Conservation (phyloP, 1,140 invertebrate species). For the Monochamus saltuarius region DNA sequence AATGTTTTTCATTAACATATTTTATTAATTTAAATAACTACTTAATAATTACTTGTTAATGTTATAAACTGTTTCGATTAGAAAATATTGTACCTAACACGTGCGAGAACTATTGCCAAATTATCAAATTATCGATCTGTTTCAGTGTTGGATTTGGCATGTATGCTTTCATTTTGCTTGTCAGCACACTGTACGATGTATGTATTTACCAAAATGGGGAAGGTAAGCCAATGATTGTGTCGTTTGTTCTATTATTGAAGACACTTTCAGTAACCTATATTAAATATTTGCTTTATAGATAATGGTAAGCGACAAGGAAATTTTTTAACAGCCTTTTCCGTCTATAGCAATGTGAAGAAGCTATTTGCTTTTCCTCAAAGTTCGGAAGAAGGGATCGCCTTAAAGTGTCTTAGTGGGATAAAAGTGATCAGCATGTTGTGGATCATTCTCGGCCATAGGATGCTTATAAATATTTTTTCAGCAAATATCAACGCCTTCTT, state of each 20-base stretch:
- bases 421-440: conserved; percentile 66
- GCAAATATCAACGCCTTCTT: conserved; percentile 29
- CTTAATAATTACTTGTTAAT: too few species aligned
- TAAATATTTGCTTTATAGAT: too few species aligned
- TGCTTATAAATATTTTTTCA: conserved; percentile 22
- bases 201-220: conserved; percentile 20
- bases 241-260: too few species aligned
- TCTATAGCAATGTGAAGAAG: conserved; percentile 47
- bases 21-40: too few species aligned
- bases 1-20: too few species aligned
- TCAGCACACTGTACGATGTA: conserved; percentile 31
- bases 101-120: too few species aligned
- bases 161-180: conserved; percentile 9
- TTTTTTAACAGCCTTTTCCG: conserved; percentile 43
- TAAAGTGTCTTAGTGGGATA: conserved; percentile 58
- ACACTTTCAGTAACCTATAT: too few species aligned
- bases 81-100: not conserved
- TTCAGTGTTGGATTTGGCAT: conserved; percentile 23
- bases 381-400: conserved; percentile 24
- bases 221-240: too few species aligned
- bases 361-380: not conserved
- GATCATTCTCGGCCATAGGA: conserved; percentile 66
- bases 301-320: conserved; percentile 25
- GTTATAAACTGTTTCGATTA: not conserved
- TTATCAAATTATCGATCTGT: conserved; percentile 4